Evolutionary conservation across 2,797 vertebrate species (phyloP).

Genomic region (Enteromius thamalakanensis): DNA sequence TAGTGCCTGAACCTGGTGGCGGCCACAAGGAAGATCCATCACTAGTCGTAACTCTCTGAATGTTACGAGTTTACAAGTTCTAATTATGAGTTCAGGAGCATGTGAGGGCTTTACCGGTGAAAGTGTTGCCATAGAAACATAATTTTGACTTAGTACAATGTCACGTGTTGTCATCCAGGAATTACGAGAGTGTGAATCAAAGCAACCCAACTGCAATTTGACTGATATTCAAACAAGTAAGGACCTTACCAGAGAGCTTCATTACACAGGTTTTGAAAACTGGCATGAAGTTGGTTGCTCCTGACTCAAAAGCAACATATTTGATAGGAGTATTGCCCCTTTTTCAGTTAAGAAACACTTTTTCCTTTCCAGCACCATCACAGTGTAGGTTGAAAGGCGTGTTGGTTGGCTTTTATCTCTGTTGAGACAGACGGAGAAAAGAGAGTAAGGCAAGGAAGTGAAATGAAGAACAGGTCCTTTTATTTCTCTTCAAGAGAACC

Average conservation of each 20-base stretch:
- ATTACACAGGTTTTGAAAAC: background rate
- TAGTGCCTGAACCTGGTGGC: too few relatives aligned
- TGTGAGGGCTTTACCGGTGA: too few relatives aligned
- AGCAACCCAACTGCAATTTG: too few relatives aligned
- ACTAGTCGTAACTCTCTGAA: too few relatives aligned
- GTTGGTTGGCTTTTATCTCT: slow-evolving; percentile 12
- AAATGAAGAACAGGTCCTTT: slow-evolving; percentile 63
- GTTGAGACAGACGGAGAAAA: slow-evolving; percentile 8
- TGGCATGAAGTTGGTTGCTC: background rate
- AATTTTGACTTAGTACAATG: too few relatives aligned
- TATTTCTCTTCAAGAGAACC: slow-evolving; percentile 70
- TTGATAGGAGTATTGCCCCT: background rate
- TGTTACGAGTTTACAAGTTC: too few relatives aligned
- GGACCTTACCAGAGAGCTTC: background rate
- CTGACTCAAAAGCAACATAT: background rate
- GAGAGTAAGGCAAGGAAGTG: slow-evolving; percentile 45
- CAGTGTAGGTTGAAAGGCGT: background rate
- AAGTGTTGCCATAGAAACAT: too few relatives aligned
- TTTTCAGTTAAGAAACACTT: background rate
- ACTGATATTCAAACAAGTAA: too few relatives aligned
- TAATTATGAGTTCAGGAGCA: too few relatives aligned
- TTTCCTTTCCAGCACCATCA: background rate
- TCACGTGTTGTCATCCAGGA: too few relatives aligned
- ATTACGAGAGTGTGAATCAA: too few relatives aligned
- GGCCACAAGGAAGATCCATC: too few relatives aligned